A percentile compares a stretch with the other conserved stretches of the same genome.
Evolutionary conservation across 2,797 vertebrate species (phyloP).

Genomic region (Chelon auratus): DNA sequence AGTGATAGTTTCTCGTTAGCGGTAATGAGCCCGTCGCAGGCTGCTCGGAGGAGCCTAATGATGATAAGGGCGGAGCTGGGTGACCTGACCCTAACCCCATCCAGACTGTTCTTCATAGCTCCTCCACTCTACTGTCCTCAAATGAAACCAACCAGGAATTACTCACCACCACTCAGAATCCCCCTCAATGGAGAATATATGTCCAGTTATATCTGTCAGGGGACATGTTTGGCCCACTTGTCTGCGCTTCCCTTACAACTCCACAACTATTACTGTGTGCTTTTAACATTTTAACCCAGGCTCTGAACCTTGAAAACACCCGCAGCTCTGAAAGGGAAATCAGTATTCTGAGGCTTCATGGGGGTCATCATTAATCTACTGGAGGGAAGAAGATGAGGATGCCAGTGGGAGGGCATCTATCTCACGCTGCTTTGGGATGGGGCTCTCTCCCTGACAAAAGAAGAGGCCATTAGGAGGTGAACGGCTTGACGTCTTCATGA

Average conservation of each 20-base stretch:
- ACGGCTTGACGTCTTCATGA: conserved; percentile 48
- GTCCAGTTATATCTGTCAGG: not conserved
- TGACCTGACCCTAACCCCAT: conserved; percentile 27
- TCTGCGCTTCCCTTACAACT: not conserved
- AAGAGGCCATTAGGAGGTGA: conserved; percentile 53
- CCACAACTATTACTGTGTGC: not conserved
- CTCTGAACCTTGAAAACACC: conserved; percentile 18
- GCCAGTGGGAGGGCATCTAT: conserved; percentile 34
- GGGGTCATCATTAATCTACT: conserved; percentile 42
- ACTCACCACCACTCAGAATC: conserved; percentile 7
- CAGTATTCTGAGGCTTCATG: conserved; percentile 23
- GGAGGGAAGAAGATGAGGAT: conserved; percentile 32
- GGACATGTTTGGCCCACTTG: conserved; percentile 1
- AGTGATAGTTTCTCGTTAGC: conserved; percentile 63
- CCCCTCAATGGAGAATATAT: conserved; percentile 10
- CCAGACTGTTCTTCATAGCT: conserved; percentile 10
- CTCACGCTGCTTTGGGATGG: conserved; percentile 8
- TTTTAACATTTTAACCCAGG: conserved; percentile 19
- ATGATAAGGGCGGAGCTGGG: conserved; percentile 33
- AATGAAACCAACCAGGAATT: conserved; percentile 11
- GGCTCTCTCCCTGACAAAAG: conserved; percentile 45
- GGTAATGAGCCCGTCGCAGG: conserved; percentile 59
- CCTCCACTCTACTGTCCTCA: not conserved
- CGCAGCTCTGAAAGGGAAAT: conserved; percentile 22
- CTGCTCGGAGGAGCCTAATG: conserved; percentile 50